A percentile compares a stretch with the other conserved stretches of the same genome.
phyloP scores from a whole-genome alignment of 2,797 vertebrate species.

The Epinephelus awoara region DNA sequence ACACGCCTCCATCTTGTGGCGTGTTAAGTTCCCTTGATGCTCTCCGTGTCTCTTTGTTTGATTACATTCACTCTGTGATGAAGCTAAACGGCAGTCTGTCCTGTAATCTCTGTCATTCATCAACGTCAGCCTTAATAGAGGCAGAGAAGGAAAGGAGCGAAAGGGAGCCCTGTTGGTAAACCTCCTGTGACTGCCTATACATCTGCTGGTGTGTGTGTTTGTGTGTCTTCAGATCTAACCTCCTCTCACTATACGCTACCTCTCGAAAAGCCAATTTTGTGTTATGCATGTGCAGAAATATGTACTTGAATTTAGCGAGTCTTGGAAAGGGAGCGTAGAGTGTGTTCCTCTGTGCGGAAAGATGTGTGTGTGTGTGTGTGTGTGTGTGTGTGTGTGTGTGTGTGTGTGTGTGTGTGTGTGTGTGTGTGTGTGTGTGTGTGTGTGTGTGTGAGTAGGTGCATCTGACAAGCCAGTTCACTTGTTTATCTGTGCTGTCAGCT shows the following conservation, averaged over 20 bases:
- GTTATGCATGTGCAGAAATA: conserved; percentile 21
- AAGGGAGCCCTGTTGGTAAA: conserved; percentile 43
- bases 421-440: conserved; percentile 7
- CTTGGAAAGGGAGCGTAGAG: background rate
- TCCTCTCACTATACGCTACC: conserved; percentile 28
- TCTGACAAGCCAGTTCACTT: conserved; percentile 64
- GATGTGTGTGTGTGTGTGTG: conserved; percentile 18
- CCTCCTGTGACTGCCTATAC: conserved; percentile 51
- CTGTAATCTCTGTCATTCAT: conserved; percentile 74
- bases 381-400: conserved; percentile 8
- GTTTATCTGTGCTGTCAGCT: conserved; percentile 74
- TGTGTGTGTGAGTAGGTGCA: conserved; percentile 21
- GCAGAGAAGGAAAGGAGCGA: conserved; percentile 43
- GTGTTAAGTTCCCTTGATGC: conserved; percentile 38
- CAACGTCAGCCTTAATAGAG: conserved; percentile 73
- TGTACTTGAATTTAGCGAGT: conserved; percentile 13
- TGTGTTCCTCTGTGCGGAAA: conserved; percentile 19
- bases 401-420: conserved; percentile 2
- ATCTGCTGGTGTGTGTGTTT: conserved; percentile 36
- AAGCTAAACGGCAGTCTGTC: conserved; percentile 66
- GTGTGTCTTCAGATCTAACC: conserved; percentile 15
- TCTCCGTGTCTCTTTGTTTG: conserved; percentile 54
- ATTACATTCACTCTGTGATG: conserved; percentile 69
- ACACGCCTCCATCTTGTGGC: conserved; percentile 36
- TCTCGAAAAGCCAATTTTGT: conserved; percentile 30